phyloP scores from a whole-genome alignment of 2,888 invertebrate species.

The Yponomeuta sedellus region DNA sequence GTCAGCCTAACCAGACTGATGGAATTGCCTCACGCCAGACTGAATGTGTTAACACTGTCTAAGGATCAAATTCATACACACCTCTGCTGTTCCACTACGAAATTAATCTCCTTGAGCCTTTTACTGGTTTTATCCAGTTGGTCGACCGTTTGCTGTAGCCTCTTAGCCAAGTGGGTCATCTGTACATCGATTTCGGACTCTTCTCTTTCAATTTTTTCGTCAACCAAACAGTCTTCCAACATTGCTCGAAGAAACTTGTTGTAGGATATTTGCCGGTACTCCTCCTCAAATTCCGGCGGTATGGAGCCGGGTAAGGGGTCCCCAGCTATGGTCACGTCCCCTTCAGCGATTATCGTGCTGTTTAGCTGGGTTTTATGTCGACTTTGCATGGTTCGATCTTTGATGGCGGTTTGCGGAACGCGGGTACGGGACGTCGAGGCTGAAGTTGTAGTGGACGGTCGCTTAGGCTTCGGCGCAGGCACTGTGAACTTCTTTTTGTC shows the following conservation, averaged over 20 bases:
- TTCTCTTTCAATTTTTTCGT: constrained; percentile 58
- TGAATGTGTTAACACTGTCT: too few relatives aligned
- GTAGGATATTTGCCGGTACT: constrained; percentile 49
- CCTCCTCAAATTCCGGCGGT: constrained; percentile 42
- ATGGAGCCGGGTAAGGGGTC: constrained; percentile 28
- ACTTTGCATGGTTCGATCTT: constrained; percentile 22
- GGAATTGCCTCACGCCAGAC: too few relatives aligned
- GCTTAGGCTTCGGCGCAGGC: constrained; percentile 37
- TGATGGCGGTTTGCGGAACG: constrained; percentile 22
- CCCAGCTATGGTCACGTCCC: constrained; percentile 38
- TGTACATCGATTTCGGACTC: constrained; percentile 60
- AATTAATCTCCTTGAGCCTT: constrained; percentile 62
- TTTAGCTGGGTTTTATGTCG: constrained; percentile 39
- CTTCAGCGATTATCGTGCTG: constrained; percentile 30
- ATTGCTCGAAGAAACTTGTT: constrained; percentile 52
- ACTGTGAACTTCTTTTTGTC: constrained; percentile 43
- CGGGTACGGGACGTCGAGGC: constrained; percentile 34
- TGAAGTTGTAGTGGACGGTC: constrained; percentile 35
- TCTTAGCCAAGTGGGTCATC: constrained; percentile 57
- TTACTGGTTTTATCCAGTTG: constrained; percentile 62
- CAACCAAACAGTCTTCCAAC: constrained; percentile 55
- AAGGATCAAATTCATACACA: constrained; percentile 26
- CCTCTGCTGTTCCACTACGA: constrained; percentile 66
- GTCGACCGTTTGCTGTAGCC: constrained; percentile 60
- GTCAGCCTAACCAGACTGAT: too few relatives aligned